Evolutionary conservation across 2,797 vertebrate species (phyloP), one percentile per base, ranked within the genome.

Genomic region (Enteromius mattozi): DNA sequence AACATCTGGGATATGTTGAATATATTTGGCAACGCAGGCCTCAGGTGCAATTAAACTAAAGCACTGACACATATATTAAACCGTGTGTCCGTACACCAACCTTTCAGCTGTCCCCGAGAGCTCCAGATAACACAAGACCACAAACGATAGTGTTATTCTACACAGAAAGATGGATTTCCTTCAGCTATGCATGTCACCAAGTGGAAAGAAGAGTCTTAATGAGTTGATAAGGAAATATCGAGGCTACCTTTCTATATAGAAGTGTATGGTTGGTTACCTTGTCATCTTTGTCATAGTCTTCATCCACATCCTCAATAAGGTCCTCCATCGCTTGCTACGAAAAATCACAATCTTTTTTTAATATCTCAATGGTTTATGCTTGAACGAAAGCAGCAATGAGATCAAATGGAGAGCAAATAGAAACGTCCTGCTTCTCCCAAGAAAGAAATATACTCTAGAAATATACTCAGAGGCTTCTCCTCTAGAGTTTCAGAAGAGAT

Each of bases 261-360:
- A 35, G 27, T 66, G 21, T 63, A 14, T 27, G 27, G 51, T 68
- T 27, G 27, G 51, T 68, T 84, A 98, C 97, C 97, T 97, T 98
- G 92, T 99, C 97, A 87, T 97, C 97, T 95, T 95, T 97, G 87
- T 98, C 97, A 87, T 96, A 96, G 10, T 98, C 97, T 89, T 97
- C 97, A 79, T 97, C 97, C 90, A 97, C 96, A 90, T 97, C 96
- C 88, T 97, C 96, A 89, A 98, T 93, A 94, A 97, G 95, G 94
- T 96, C 96, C 91, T 98, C 97, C 93, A 96, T 93, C 87, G 96
- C 95, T 96, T 98, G 94, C 92, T 91, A 84, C 19, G 35, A 70
- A 51, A 75, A 37, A 40, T 83, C 6, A 61, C 19, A 63, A 59
- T 27, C 33, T 16, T 17, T 51, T 59, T 51, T 59, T 71, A 33